phyloP scores from a whole-genome alignment of 2,113 vertebrate genomes.

The Hyla sarda region DNA sequence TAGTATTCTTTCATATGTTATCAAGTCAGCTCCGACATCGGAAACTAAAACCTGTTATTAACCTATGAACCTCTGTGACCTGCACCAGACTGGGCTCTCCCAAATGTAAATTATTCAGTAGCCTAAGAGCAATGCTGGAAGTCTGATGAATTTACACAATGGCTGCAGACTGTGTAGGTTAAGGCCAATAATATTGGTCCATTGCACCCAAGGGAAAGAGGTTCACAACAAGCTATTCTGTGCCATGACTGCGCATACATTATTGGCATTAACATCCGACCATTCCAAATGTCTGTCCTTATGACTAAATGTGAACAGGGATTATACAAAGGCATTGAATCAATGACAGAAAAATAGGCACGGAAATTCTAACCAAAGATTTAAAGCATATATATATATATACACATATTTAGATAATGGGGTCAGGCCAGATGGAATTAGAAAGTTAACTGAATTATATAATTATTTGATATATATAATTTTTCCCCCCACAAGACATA shows the following conservation, averaged over 20 bases:
- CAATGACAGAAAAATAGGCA: constrained; percentile 1
- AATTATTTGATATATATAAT: not conserved
- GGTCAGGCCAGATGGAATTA: not conserved
- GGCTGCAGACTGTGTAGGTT: constrained; percentile 74
- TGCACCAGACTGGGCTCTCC: constrained; percentile 75
- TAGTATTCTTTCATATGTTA: constrained; percentile 97
- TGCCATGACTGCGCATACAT: constrained; percentile 88
- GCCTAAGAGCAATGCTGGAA: constrained; percentile 78
- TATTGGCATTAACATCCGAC: constrained; percentile 64
- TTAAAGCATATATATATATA: not conserved
- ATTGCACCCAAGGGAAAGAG: constrained; percentile 64
- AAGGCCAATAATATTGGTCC: constrained; percentile 79
- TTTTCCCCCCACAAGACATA: not conserved
- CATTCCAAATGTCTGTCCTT: constrained; percentile 57
- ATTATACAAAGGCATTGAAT: constrained; percentile 34
- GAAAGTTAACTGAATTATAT: not conserved
- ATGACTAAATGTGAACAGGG: constrained; percentile 31
- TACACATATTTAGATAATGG: not conserved
- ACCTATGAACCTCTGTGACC: constrained; percentile 89
- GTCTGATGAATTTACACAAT: constrained; percentile 84
- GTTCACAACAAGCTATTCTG: constrained; percentile 72
- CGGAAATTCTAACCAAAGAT: too few species aligned
- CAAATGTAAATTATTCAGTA: constrained; percentile 95
- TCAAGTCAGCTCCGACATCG: constrained; percentile 91
- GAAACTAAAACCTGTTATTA: constrained; percentile 96